These are phyloP conservation scores for Anas platyrhynchos DNA, from an alignment of 2,113 vertebrate genomes.

Conservation along the genomic window DNA sequence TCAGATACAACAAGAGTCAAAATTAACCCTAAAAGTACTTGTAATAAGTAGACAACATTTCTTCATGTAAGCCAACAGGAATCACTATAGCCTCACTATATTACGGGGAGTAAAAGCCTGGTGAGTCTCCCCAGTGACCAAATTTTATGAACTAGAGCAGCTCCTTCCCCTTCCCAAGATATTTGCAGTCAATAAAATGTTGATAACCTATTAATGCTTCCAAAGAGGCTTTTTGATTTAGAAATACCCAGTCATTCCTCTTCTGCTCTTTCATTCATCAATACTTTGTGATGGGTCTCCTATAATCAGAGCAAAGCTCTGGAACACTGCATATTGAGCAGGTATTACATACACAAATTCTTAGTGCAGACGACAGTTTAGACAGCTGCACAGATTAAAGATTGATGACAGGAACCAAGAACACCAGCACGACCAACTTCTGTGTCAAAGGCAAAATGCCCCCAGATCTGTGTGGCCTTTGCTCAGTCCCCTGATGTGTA, in stretches of 20 bases:
- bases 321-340: neutral
- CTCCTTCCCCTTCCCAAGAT: neutral
- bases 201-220: neutral
- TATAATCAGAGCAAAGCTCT: neutral
- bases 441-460: neutral
- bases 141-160: neutral
- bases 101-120: neutral
- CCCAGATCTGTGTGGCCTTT: neutral
- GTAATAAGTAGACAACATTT: neutral
- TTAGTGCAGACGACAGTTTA: neutral
- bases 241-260: neutral
- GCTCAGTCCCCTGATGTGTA: rapidly evolving
- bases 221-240: neutral
- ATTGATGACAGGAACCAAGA: neutral
- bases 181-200: neutral
- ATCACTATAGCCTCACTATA: neutral
- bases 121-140: neutral
- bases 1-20: neutral
- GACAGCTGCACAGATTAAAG: neutral
- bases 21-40: neutral
- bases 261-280: neutral
- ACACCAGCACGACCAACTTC: neutral
- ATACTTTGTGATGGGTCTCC: neutral
- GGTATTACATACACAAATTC: neutral
- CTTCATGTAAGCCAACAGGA: neutral